Evolutionary conservation across 2,888 invertebrate genomes (phyloP), one percentile per base, ranked within the genome.

Genomic region (Mythimna loreyi): DNA sequence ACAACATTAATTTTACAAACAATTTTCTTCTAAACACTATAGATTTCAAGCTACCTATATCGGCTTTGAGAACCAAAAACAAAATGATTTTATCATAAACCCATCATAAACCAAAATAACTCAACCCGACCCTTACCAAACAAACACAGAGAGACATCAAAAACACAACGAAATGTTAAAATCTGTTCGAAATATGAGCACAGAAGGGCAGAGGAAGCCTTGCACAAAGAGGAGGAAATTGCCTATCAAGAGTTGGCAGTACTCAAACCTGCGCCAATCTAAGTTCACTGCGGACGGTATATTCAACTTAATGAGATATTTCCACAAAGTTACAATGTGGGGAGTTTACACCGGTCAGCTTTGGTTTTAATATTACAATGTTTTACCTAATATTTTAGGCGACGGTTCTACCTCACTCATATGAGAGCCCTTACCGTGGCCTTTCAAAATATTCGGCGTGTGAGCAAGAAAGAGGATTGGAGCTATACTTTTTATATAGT

Each of bases 161-260:
- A 88, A 89, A 87, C 87, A 89, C 84, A 83, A 81, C 85, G 86
- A 87, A 89, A 90, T 87, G 87, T 91, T 91, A 89, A 92, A 93
- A 91, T 92, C 92, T 89, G 90, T 91, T 90, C 88, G 87, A 81
- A 88, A 89, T 91, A 90, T 88, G 87, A 86, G 83, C 84, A 84
- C 83, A 85, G 86, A 89, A 86, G 76, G 84, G 82, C 74, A 89
- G 91, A 92, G 93, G 93, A 92, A 90, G 86, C 83, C 40, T n/a
- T 82, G 87, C 86, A 94, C 95, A 95, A 95, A 95, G 94, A 86
- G 83, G 86, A 91, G 95, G 95, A 95, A 95, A 94, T 95, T 95
- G 94, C 93, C 93, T 95, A 95, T 94, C 93, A 92, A 81, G 84
- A 88, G 87, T 89, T 89, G 89, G 89, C 88, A 92, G 93, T 92